phyloP scores from a whole-genome alignment of 2,888 invertebrate genomes.

The Meandrusa payeni region DNA sequence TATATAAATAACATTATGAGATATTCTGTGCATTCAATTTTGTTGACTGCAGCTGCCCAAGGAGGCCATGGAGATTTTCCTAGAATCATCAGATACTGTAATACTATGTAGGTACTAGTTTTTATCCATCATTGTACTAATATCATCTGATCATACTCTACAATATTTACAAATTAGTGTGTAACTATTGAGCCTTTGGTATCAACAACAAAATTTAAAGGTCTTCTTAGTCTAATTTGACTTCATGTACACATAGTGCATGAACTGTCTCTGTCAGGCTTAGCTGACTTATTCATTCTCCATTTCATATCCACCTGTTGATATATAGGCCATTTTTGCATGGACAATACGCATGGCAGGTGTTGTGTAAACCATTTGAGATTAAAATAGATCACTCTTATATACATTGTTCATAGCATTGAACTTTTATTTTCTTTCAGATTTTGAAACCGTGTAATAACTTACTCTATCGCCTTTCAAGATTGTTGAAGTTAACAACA shows the following conservation, averaged over 20 bases:
- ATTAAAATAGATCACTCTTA: slow-evolving; percentile 11
- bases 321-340: slow-evolving; percentile 17
- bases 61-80: slow-evolving; percentile 41
- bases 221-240: slow-evolving; percentile 5
- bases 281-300: slow-evolving; percentile 12
- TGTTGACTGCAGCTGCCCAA: slow-evolving; percentile 57
- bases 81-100: slow-evolving; percentile 47
- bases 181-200: neutral
- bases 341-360: slow-evolving; percentile 21
- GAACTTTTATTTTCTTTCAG: slow-evolving; percentile 67
- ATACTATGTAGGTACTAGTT: slow-evolving; percentile 48
- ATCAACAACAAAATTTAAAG: neutral
- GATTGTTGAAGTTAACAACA: slow-evolving; percentile 91
- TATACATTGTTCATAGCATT: slow-evolving; percentile 17
- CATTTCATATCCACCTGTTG: slow-evolving; percentile 17
- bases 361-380: neutral
- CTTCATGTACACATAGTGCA: slow-evolving; percentile 24
- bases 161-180: slow-evolving; percentile 2
- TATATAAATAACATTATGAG: slow-evolving; percentile 24
- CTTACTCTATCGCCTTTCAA: slow-evolving; percentile 91
- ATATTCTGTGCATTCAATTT: slow-evolving; percentile 47
- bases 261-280: slow-evolving; percentile 23
- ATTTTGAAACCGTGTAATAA: slow-evolving; percentile 88
- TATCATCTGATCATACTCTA: slow-evolving; percentile 10
- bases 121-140: slow-evolving; percentile 41